These are phyloP conservation scores for Clinocottus analis DNA, from an alignment of 2,113 vertebrate species.

Conservation along the genomic window DNA sequence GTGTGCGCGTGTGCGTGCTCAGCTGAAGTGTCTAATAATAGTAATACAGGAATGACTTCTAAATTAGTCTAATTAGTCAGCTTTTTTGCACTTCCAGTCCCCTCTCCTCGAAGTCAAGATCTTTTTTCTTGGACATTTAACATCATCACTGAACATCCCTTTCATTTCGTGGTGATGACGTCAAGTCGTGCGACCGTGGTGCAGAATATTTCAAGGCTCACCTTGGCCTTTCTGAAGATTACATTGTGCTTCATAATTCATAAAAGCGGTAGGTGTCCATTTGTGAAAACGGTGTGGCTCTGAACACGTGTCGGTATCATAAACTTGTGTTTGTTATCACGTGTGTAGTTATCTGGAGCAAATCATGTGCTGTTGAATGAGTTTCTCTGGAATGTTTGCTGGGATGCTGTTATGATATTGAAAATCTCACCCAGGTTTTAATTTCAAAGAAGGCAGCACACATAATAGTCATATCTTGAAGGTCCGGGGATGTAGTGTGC, in stretches of 20 bases:
- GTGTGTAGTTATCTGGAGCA: conserved; percentile 19
- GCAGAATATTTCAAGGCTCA: not conserved
- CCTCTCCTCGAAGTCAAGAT: not conserved
- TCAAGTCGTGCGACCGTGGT: too few relatives aligned
- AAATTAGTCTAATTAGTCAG: not conserved
- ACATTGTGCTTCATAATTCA: not conserved
- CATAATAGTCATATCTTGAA: conserved; percentile 1
- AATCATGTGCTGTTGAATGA: conserved; percentile 5
- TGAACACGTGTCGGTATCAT: not conserved
- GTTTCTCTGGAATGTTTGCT: not conserved
- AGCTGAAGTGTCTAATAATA: conserved; percentile 21
- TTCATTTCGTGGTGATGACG: too few relatives aligned
- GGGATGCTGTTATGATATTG: not conserved
- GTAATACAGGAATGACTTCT: not conserved
- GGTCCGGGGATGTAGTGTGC: conserved; percentile 1
- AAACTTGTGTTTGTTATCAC: not conserved
- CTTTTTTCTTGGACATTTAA: not conserved
- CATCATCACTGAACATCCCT: too few relatives aligned
- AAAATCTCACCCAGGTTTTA: conserved; percentile 24
- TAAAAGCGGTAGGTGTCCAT: not conserved
- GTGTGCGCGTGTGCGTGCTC: not conserved
- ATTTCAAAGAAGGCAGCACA: conserved; percentile 21
- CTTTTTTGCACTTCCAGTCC: not conserved
- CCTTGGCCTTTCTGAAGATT: too few relatives aligned
- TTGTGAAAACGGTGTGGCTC: not conserved